phyloP scores from a whole-genome alignment of 1,140 invertebrate species.

The Trinorchestia longiramus region DNA sequence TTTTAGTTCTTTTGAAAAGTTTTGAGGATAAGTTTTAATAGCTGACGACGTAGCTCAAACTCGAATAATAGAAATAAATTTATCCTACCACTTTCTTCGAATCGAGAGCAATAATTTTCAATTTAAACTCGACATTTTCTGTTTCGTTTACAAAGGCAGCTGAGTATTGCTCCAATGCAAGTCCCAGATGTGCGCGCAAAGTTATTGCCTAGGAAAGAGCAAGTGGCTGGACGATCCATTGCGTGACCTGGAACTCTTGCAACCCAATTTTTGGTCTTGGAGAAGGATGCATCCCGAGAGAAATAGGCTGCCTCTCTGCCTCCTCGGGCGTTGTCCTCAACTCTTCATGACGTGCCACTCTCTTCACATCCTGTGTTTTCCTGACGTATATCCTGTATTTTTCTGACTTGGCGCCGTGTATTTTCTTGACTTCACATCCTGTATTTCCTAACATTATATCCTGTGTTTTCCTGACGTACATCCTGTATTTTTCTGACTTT shows the following conservation, averaged over 20 bases:
- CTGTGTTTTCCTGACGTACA: not conserved
- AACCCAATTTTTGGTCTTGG: constrained; percentile 26
- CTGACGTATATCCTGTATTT: too few species aligned
- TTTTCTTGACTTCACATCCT: too few species aligned
- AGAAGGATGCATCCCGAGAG: constrained; percentile 26
- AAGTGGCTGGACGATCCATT: constrained; percentile 36
- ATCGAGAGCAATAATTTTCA: not conserved
- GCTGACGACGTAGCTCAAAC: not conserved
- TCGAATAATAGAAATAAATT: not conserved
- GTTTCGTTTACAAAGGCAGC: not conserved
- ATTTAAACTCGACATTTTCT: not conserved
- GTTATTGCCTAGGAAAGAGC: not conserved
- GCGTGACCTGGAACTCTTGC: constrained; percentile 33
- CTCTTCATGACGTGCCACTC: not conserved
- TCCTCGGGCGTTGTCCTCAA: not conserved
- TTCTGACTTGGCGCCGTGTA: too few species aligned
- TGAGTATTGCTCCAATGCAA: not conserved
- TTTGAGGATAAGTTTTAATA: not conserved
- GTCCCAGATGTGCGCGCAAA: not conserved
- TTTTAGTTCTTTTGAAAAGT: not conserved
- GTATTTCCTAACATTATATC: too few species aligned
- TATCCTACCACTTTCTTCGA: not conserved
- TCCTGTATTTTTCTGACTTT: too few species aligned
- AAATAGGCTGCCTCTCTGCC: not conserved
- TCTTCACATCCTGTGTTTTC: not conserved